Evolutionary conservation across 2,113 vertebrate species (phyloP), one percentile per base, ranked within the genome.

Genomic region (Paralichthys olivaceus): DNA sequence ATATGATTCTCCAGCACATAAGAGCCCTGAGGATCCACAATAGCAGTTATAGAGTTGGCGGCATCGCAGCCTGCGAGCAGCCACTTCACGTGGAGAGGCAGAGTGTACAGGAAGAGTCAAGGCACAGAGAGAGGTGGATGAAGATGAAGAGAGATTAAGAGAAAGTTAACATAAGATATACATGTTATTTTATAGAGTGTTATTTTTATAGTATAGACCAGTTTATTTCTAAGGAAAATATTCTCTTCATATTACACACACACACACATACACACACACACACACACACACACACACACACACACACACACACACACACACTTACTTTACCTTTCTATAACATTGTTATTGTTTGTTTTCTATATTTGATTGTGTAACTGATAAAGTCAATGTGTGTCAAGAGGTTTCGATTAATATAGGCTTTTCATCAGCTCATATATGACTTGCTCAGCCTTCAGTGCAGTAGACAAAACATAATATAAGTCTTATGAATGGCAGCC

Each of bases 1-100:
- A 90, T 87, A 87, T 75, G 86, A 86, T 87, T 88, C 69, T 84
- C 66, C 78, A 81, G 72, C 66, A 75, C 72, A 81, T 74, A 81
- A 85, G 86, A 85, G 81, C 58, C 71, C 73, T 69, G 80, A 80
- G 77, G 45, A 77, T 76, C 79, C 73, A 80, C 74, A 83, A 84
- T 84, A 91, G 72, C 82, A 77, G 74, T 81, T 75, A 57, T 40
- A 56, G 77, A 90, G 87, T 79, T 45, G 23, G 79, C 80, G 64
- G 86, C 85, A 77, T 82, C 69, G 63, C 78, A 64, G 68, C 74
- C 74, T 80, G 45, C 22, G 63, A 81, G 81, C 70, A 66, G 78
- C 78, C 85, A 89, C 91, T 92, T 90, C 69, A 91, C 55, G 6
- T 90, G 80, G 79, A 93, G 90, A 86, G 87, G 75, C 59, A 59